A percentile compares a stretch with the other conserved stretches of the same genome.
phyloP scores from a whole-genome alignment of 2,113 vertebrate species.

The Chaetodon auriga region DNA sequence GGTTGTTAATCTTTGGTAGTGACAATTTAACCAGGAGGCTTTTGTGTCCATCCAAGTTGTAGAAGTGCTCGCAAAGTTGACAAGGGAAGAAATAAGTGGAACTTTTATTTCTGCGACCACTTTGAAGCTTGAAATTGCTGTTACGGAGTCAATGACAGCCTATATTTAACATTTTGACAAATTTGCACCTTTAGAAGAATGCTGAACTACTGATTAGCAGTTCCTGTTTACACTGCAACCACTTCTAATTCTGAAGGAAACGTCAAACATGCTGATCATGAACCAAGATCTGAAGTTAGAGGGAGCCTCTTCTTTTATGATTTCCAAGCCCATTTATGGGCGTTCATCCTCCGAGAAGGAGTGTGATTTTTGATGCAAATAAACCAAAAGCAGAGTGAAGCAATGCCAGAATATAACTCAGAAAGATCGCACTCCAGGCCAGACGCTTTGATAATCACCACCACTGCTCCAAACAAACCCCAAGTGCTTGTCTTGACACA shows the following conservation, averaged over 20 bases:
- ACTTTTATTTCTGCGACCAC: too few species aligned
- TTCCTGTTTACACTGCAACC: not conserved
- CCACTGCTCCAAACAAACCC: slow-evolving; percentile 17
- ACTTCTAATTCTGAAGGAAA: not conserved
- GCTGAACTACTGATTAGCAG: not conserved
- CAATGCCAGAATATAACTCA: not conserved
- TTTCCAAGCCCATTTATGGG: not conserved
- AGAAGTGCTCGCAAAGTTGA: not conserved
- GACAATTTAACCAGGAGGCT: too few species aligned
- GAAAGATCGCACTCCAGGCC: not conserved
- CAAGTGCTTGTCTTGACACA: slow-evolving; percentile 3
- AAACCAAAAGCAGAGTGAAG: not conserved
- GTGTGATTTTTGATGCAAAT: not conserved
- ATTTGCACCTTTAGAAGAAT: not conserved
- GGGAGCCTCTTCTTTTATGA: not conserved
- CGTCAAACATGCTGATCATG: not conserved
- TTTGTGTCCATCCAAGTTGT: not conserved
- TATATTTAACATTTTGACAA: not conserved
- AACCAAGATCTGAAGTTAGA: not conserved
- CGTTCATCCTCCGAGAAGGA: not conserved
- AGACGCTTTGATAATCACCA: slow-evolving; percentile 21
- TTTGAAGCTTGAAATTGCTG: too few species aligned
- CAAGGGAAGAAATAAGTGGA: too few species aligned
- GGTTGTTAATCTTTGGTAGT: not conserved
- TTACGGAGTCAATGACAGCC: not conserved